phyloP scores from a whole-genome alignment of 1,140 invertebrate genomes.

The Diabrotica undecimpunctata region DNA sequence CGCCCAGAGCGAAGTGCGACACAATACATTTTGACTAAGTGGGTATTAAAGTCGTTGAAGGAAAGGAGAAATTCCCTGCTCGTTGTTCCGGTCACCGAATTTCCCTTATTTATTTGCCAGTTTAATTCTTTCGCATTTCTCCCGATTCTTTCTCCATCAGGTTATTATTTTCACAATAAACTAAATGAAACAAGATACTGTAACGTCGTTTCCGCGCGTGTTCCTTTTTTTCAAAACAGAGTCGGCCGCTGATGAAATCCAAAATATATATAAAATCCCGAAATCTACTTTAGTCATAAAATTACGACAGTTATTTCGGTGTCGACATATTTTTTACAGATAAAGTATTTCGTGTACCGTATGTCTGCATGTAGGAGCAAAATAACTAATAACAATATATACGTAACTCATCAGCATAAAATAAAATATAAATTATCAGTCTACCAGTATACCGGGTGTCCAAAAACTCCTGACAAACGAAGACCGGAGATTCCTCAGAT shows the following conservation, averaged over 20 bases:
- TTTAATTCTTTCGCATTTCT: slow-evolving; percentile 11
- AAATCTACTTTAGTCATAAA: no score
- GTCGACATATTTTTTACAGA: no score
- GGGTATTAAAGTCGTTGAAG: slow-evolving; percentile 7
- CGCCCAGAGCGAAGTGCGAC: not conserved
- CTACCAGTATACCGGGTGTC: no score
- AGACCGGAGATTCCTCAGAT: no score
- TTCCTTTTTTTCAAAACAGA: not conserved
- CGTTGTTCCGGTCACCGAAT: slow-evolving; percentile 5
- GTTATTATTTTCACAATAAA: slow-evolving; percentile 10
- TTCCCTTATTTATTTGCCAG: slow-evolving; percentile 10
- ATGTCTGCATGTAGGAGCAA: no score
- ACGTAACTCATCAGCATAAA: no score
- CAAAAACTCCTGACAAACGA: no score
- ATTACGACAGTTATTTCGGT: no score
- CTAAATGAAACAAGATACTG: not conserved
- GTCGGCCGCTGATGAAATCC: not conserved
- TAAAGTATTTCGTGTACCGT: no score
- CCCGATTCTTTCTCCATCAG: slow-evolving; percentile 6
- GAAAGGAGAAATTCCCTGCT: not conserved
- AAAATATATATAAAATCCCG: no score
- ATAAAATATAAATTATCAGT: no score
- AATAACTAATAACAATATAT: no score
- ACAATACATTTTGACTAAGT: slow-evolving; percentile 8
- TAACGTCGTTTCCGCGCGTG: not conserved